These are phyloP conservation scores for Melanerpes formicivorus DNA, from an alignment of 2,113 vertebrate genomes.

Conservation along the genomic window DNA sequence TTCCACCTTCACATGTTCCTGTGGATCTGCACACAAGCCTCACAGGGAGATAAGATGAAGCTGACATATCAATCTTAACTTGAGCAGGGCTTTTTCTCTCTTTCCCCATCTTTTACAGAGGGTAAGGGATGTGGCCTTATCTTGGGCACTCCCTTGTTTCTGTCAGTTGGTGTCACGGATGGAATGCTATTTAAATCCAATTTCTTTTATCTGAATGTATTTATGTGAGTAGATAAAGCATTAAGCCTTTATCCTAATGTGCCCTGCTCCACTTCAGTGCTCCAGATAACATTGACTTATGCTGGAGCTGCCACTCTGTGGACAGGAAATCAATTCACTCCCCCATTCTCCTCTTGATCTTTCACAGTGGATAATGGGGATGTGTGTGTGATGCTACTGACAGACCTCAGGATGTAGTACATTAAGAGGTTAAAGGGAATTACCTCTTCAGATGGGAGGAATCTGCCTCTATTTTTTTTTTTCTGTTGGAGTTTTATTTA, in stretches of 20 bases:
- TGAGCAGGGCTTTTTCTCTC: not conserved
- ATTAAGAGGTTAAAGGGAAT: constrained; percentile 52
- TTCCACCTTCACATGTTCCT: not conserved
- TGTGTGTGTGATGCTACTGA: constrained; percentile 58
- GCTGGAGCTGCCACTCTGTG: not conserved
- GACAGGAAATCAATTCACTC: constrained; percentile 23
- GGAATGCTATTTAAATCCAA: constrained; percentile 33
- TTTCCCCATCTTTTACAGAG: not conserved
- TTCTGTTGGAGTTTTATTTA: not conserved
- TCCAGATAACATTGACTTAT: constrained; percentile 36
- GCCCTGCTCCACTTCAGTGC: not conserved
- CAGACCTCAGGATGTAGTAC: constrained; percentile 40
- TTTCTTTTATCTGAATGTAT: constrained; percentile 47
- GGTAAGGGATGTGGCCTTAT: not conserved
- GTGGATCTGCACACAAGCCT: not conserved
- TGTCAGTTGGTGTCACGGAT: constrained; percentile 17
- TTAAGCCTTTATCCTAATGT: constrained; percentile 27
- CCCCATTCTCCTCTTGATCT: not conserved
- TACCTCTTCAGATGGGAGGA: not conserved
- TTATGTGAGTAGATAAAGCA: constrained; percentile 36
- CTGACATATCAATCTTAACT: not conserved
- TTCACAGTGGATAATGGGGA: not conserved
- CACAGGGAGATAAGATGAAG: not conserved
- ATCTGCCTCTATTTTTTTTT: not conserved
- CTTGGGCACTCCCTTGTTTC: constrained; percentile 15